phyloP scores from a whole-genome alignment of 2,888 invertebrate species.

The Torymus aiolomorphi region DNA sequence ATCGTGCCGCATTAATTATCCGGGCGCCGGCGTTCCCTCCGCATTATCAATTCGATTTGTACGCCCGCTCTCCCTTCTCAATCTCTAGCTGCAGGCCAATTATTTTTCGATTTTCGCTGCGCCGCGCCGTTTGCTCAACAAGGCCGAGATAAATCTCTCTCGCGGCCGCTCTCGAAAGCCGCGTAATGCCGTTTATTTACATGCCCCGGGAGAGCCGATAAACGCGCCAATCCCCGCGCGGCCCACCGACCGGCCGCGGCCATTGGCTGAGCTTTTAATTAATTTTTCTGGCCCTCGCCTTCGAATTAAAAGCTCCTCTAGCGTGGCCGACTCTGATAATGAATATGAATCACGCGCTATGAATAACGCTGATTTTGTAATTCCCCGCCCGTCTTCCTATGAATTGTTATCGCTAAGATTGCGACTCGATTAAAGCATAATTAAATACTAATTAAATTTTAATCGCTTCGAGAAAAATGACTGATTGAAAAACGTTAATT shows the following conservation, averaged over 20 bases:
- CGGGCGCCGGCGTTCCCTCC: conserved; percentile 67
- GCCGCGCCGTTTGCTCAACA: too few species aligned
- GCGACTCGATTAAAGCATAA: conserved; percentile 23
- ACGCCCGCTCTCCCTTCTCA: not conserved
- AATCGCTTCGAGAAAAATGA: conserved; percentile 28
- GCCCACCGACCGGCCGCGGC: too few species aligned
- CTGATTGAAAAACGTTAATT: conserved; percentile 8
- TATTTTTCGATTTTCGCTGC: not conserved
- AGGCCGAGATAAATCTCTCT: too few species aligned
- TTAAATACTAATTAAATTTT: conserved; percentile 32
- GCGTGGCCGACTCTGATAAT: conserved; percentile 10
- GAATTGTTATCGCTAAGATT: conserved; percentile 22
- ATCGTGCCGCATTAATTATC: conserved; percentile 75
- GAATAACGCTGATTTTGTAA: not conserved
- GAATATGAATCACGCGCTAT: conserved; percentile 12
- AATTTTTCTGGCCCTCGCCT: not conserved
- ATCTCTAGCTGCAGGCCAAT: not conserved
- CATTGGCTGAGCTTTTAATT: not conserved
- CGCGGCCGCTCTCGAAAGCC: not conserved
- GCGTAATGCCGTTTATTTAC: not conserved
- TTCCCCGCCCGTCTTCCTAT: not conserved
- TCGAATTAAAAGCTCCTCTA: not conserved
- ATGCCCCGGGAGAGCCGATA: not conserved
- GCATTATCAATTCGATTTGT: conserved; percentile 61
- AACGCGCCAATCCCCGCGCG: too few species aligned